Evolutionary conservation across 2,113 vertebrate species (phyloP).

Genomic region (Ploceus nigricollis): DNA sequence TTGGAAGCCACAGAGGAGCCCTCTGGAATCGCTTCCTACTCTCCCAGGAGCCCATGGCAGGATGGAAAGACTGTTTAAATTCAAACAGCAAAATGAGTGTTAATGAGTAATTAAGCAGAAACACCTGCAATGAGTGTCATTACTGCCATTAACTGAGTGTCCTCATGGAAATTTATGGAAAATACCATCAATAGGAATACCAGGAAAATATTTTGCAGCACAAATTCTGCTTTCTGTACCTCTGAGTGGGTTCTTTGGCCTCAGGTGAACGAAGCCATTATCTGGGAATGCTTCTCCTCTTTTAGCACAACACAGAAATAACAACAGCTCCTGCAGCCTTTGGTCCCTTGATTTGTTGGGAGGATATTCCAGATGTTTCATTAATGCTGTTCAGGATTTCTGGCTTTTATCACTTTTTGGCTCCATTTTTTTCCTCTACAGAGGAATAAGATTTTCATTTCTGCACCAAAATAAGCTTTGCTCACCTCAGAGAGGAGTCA

Average conservation of each 20-base stretch:
- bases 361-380: background rate
- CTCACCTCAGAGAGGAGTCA: background rate
- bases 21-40: background rate
- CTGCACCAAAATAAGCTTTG: background rate
- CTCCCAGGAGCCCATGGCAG: background rate
- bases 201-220: background rate
- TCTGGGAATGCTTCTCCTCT: background rate
- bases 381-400: background rate
- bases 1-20: background rate
- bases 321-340: background rate
- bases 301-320: background rate
- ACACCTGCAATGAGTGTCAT: slow-evolving; percentile 30
- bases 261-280: background rate
- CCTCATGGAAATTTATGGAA: background rate
- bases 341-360: background rate
- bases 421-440: background rate
- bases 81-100: background rate
- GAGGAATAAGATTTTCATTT: background rate
- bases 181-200: background rate
- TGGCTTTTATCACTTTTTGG: background rate
- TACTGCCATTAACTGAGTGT: background rate
- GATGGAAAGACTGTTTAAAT: background rate
- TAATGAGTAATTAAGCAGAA: slow-evolving; percentile 45
- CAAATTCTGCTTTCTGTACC: background rate
- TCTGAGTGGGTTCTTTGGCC: background rate